These are phyloP conservation scores for Emydura subglobosa DNA, from an alignment of 2,113 vertebrate species.

Conservation along the genomic window DNA sequence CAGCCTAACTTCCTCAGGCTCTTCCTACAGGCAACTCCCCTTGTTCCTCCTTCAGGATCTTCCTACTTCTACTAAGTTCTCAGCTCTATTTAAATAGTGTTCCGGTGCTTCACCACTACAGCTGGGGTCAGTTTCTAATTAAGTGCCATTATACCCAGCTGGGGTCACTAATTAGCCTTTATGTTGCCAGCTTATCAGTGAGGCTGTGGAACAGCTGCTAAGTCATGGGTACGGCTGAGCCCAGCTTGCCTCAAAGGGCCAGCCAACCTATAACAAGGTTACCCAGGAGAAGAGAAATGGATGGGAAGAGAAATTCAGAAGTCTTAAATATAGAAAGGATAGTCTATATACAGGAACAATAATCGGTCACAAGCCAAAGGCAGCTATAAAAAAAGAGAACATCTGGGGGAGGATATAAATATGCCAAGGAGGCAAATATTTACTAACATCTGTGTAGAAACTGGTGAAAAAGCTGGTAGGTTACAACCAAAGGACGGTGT, in stretches of 20 bases:
- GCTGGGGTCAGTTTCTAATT: neutral
- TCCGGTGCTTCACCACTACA: neutral
- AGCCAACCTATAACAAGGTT: neutral
- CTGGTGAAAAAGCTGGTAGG: neutral
- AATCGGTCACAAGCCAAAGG: neutral
- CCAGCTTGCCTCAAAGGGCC: neutral
- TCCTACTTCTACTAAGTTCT: neutral
- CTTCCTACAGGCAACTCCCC: neutral
- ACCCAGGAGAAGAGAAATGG: neutral
- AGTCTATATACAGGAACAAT: neutral
- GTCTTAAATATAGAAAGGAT: neutral
- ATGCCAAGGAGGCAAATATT: neutral
- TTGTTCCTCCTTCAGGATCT: neutral
- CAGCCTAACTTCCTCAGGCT: neutral
- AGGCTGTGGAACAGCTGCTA: neutral
- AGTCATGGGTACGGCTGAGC: neutral
- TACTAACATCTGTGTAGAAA: neutral
- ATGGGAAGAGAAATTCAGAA: neutral
- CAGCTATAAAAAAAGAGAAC: neutral
- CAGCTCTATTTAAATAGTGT: neutral
- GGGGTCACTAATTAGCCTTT: neutral
- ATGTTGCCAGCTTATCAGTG: neutral
- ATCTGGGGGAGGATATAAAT: neutral
- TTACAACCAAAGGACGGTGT: neutral
- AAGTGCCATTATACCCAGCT: neutral